Evolutionary conservation across 2,888 invertebrate genomes (phyloP), one percentile per base, ranked within the genome.

Genomic region (Chymomyza amoena): DNA sequence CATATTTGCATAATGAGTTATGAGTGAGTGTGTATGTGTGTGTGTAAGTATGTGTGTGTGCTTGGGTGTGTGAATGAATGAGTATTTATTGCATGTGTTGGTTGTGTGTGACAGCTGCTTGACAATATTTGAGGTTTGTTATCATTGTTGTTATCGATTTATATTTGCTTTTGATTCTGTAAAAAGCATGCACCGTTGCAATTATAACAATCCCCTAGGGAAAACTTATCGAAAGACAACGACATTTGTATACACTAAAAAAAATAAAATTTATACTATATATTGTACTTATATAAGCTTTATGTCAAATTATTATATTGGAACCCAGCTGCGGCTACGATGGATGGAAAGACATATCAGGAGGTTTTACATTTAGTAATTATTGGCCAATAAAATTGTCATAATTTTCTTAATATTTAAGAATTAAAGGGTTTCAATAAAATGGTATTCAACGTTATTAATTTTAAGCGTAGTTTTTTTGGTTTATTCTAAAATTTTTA

Each of bases 1-100:
- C 39, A 72, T 78, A 81, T 81, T 83, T 78, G 76, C 73, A 73
- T 80, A 79, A 56, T 70, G 16, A 45, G 13, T 7, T 54, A 18
- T 16, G 54, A n/a, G 20, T 54, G 54, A 15, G 54, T 3, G 18
- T 54, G 54, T 5, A 18, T 54, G 54, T 54, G 54, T 54, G 16
- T n/a, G n/a, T 52, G 52, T 16, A 6, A 1, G 20, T 57, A 28
- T 60, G 72, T 68, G 68, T 7, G 36, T 25, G 25, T 3, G 16
- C 51, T 54, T 56, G 54, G 7, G 54, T 54, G 54, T 4, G 2
- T 54, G 18, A 15, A n/a, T 54, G 16, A 32, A 5, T 32, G 7
- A 32, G 32, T 32, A 32, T 32, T 16, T 6, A 15, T 3, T 54
- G 16, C 7, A 9, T 57, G 57, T 59, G 70, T 69, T 32, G 32